Evolutionary conservation across 23 tunicate species (phyloP), one percentile per base, ranked within the genome.

Genomic region (Aplidium turbinatum): DNA sequence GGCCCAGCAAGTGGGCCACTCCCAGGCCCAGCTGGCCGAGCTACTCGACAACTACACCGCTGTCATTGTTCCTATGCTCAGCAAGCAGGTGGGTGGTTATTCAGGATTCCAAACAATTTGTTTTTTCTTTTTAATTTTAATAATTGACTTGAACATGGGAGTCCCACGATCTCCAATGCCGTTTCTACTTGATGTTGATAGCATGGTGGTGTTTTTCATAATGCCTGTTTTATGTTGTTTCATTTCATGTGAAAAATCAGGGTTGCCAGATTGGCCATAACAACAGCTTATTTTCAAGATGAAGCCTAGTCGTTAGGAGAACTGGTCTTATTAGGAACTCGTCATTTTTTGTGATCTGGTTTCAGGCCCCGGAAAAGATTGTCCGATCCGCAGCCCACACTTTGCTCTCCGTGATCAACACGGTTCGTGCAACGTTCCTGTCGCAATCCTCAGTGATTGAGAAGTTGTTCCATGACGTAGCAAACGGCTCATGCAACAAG

Each of bases 351-450:
- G 13, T 42, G 19, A 16, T 54, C 22, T 54, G 19, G 19, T 25
- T 13, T 54, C 50, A 89, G 82, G 85, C 77, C 1, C 96, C 96
- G 0, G 96, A 82, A 53, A 91, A 84, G 27, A 46, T 91, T 23
- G 83, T 79, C 4, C 70, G 68, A 16, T 80, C 97, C 0, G 91
- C 97, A 0, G 52, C 81, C 45, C 91, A 84, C 63, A 91, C 97
- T 28, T 46, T 91, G 13, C 46, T 81, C 20, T 91, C 97, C 4
- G 85, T 82, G 50, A 73, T 79, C 47, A 78, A 72, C 47, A 84
- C 91, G 1, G 79, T 91, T 1, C 67, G 97, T 21, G 86, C 97
- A 51, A 87, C 97, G 9, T 91, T 91, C 60, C 86, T 91, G 33
- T 34, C 89, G 0, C 90, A 84, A 66, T 75, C 79, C 6, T 79